Conservation (phyloP, 1,140 invertebrate genomes). For the Heliconius congener region DNA sequence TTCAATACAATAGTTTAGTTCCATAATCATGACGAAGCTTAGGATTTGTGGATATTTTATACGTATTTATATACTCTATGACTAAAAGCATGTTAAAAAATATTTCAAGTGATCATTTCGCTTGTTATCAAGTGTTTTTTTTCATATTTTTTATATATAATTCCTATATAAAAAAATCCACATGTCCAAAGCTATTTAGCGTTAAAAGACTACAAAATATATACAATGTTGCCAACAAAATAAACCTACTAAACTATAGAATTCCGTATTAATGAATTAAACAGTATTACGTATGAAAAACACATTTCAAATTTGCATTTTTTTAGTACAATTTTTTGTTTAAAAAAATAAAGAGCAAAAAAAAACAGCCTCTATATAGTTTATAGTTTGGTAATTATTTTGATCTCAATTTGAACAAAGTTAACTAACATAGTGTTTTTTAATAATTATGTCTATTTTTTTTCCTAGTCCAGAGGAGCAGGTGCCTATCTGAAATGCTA, state of each 20-base stretch:
- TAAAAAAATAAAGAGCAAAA: background rate
- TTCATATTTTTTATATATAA: background rate
- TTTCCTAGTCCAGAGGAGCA: conserved; percentile 9
- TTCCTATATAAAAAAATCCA: background rate
- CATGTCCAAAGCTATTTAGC: background rate
- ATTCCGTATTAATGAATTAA: background rate
- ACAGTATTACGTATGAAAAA: conserved; percentile 37
- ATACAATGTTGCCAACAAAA: conserved; percentile 28
- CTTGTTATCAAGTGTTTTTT: background rate
- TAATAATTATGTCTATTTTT: conserved; percentile 10
- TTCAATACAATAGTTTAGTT: background rate
- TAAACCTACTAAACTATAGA: conserved; percentile 19
- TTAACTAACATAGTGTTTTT: conserved; percentile 48
- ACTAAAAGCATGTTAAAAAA: too few relatives aligned
- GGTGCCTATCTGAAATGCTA: conserved; percentile 15
- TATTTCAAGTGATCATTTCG: background rate
- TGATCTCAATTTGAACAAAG: conserved; percentile 52
- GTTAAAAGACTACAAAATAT: conserved; percentile 8
- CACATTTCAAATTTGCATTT: conserved; percentile 42
- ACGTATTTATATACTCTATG: background rate
- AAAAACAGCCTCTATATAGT: background rate
- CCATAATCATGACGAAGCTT: background rate
- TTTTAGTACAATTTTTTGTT: conserved; percentile 35
- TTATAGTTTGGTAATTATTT: conserved; percentile 36
- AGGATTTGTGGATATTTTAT: background rate